Conservation (phyloP, 2,888 invertebrate species). For the Schizaphis graminum region DNA sequence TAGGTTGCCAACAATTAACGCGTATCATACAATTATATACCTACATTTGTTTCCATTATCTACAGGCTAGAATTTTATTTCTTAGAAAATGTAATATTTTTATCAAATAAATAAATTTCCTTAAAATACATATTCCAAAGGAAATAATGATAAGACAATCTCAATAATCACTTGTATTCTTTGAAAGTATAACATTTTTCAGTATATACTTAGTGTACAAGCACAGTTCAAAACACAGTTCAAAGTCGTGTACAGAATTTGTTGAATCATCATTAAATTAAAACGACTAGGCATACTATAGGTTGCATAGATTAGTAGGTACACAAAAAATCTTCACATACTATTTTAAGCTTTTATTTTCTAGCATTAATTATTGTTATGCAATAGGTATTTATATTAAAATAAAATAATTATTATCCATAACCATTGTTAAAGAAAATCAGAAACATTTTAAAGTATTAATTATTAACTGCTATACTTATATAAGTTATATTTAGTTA, state of each 20-base stretch:
- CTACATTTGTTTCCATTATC: neutral
- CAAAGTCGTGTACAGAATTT: neutral
- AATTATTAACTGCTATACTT: neutral
- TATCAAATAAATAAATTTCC: neutral
- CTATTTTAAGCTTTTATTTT: neutral
- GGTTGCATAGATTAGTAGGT: neutral
- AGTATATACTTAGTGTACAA: neutral
- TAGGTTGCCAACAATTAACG: neutral
- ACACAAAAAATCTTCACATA: neutral
- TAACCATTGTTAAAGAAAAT: neutral
- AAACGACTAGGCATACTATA: neutral
- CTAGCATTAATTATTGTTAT: neutral
- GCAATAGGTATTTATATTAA: neutral
- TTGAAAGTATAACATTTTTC: neutral
- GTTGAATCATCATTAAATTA: neutral
- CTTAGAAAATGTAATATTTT: neutral
- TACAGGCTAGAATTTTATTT: neutral
- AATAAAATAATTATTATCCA: neutral
- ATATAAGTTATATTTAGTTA: neutral
- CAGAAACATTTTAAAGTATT: too few relatives aligned
- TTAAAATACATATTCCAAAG: neutral
- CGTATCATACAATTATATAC: neutral
- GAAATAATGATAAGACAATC: neutral
- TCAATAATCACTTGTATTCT: neutral
- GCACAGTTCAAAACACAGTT: neutral